phyloP scores from a whole-genome alignment of 2,888 invertebrate genomes.

The Allophyes oxyacanthae region DNA sequence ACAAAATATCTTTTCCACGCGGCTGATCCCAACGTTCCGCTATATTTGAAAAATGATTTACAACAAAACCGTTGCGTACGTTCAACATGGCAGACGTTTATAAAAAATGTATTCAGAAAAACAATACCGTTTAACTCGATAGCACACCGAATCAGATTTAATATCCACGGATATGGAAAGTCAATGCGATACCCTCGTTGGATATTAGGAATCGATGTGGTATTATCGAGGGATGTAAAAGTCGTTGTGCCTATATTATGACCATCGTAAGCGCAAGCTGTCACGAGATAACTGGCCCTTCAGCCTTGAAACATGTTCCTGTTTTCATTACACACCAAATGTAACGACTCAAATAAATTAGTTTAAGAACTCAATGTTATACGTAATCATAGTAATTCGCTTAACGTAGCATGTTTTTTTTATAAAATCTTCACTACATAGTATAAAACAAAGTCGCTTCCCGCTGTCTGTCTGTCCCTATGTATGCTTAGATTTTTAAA shows the following conservation, averaged over 20 bases:
- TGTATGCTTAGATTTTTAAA: too few species aligned
- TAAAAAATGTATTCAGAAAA: constrained; percentile 36
- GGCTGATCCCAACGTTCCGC: constrained; percentile 5
- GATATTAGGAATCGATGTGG: constrained; percentile 56
- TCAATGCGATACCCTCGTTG: constrained; percentile 42
- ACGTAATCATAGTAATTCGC: too few species aligned
- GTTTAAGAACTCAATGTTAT: too few species aligned
- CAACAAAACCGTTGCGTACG: constrained; percentile 7
- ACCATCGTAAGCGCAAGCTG: constrained; percentile 60
- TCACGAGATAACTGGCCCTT: constrained; percentile 30
- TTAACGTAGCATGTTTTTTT: too few species aligned
- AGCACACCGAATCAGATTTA: constrained; percentile 51
- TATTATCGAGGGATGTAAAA: constrained; percentile 56
- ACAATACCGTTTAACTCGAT: constrained; percentile 43
- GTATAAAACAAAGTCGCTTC: too few species aligned
- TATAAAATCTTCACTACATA: too few species aligned
- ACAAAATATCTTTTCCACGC: constrained; percentile 11
- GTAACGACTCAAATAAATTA: too few species aligned
- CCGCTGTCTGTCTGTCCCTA: too few species aligned
- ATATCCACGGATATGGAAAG: constrained; percentile 49
- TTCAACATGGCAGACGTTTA: constrained; percentile 17
- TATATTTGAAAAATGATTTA: constrained; percentile 24
- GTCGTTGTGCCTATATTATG: constrained; percentile 56
- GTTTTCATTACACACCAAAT: too few species aligned
- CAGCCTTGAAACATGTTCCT: constrained; percentile 15